Evolutionary conservation across 2,113 vertebrate species (phyloP).

Genomic region (Nothoprocta perdicaria): DNA sequence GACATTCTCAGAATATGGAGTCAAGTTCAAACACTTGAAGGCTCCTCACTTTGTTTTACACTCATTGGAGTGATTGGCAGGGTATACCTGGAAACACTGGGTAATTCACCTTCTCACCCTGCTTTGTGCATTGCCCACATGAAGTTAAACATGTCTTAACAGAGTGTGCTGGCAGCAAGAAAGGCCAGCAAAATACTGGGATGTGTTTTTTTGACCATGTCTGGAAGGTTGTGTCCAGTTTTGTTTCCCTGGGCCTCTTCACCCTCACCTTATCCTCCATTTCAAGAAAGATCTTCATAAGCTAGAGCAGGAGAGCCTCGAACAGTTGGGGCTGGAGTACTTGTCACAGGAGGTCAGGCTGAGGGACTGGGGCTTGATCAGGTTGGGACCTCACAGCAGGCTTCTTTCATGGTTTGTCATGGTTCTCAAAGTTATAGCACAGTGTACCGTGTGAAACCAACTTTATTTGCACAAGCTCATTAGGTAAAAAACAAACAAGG

Average conservation of each 20-base stretch:
- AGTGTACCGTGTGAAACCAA: background rate
- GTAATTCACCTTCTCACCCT: background rate
- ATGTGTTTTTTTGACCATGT: background rate
- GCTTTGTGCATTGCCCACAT: background rate
- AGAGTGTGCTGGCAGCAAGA: background rate
- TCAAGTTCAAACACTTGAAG: background rate
- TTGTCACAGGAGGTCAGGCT: background rate
- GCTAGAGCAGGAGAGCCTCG: background rate
- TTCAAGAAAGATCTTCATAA: background rate
- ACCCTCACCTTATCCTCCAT: background rate
- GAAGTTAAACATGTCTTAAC: background rate
- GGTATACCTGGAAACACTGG: background rate
- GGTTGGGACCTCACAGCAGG: background rate
- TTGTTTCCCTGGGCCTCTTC: background rate
- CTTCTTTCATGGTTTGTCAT: no score
- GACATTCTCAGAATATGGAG: background rate
- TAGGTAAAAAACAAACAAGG: background rate
- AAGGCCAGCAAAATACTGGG: background rate
- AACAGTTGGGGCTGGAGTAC: background rate
- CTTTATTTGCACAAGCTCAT: background rate
- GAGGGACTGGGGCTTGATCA: background rate
- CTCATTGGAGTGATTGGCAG: rapidly evolving
- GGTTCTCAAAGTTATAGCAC: no score
- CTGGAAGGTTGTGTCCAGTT: background rate
- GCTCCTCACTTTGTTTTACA: background rate